Evolutionary conservation across 2,888 invertebrate genomes (phyloP), one percentile per base, ranked within the genome.

Genomic region (Camponotus fellah): DNA sequence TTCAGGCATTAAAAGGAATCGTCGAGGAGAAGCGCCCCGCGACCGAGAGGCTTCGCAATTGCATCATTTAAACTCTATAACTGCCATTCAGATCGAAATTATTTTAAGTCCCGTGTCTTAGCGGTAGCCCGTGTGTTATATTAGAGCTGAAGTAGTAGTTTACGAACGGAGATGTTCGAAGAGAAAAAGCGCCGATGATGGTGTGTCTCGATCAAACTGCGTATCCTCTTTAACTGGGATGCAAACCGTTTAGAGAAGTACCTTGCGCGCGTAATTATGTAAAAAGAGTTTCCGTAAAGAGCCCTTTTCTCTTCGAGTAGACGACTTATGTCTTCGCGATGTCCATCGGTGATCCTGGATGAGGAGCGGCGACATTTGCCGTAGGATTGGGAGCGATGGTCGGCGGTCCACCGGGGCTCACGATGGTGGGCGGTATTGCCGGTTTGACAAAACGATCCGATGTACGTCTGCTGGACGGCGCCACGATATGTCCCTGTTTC

Each of bases 371-470:
- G 83, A 92, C 84, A 58, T 92, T 94, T 81, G 91, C 86, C 69
- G 92, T 81, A 40, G 93, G 86, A 71, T 89, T 91, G n/a, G 56
- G 14, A 82, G 92, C 77, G 86, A 94, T 87, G 32, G 40, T 37
- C 81, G 94, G 89, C 62, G 94, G 94, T 53, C 94, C 95, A 85
- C 96, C 96, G 1, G 96, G 95, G 80, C 95, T 95, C 88, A 96
- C 94, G 89, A 95, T 95, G 88, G 95, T 95, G 87, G 96, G 96
- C 85, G 98, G 98, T 94, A 97, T 96, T 85, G 98, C 98, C 85
- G 98, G 98, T 95, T 98, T 98, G 85, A 98, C 97, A 94, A 98
- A 98, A 91, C 98, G 96, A 94, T 98, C 98, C 91, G 97, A 97
- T 58, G 97, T 95, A 72, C 97, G 96, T 87, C 97, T 96, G 88